These are phyloP conservation scores for Sphaerophoria rueppellii DNA, from an alignment of 2,888 invertebrate species.

Conservation along the genomic window DNA sequence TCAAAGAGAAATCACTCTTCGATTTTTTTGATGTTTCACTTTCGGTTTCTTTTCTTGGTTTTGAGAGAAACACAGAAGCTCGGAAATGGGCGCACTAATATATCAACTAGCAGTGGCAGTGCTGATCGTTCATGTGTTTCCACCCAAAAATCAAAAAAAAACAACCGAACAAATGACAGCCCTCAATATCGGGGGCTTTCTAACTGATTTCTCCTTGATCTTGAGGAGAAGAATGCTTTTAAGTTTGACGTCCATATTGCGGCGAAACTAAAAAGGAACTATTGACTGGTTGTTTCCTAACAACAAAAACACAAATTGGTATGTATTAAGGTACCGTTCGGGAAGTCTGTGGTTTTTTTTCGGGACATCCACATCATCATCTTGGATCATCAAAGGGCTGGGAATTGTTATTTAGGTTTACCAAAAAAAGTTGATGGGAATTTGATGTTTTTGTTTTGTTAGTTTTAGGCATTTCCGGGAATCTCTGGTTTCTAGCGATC, in stretches of 20 bases:
- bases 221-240: conserved; percentile 43
- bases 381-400: conserved; percentile 66
- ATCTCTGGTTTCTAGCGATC: conserved; percentile 49
- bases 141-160: conserved; percentile 39
- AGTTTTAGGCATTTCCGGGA: conserved; percentile 45
- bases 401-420: conserved; percentile 53
- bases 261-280: conserved; percentile 64
- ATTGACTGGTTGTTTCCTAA: conserved; percentile 52
- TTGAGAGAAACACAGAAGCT: conserved; percentile 34
- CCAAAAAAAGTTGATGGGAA: conserved; percentile 51
- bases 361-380: conserved; percentile 32
- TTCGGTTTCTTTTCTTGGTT: conserved; percentile 27
- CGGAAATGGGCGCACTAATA: conserved; percentile 22
- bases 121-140: conserved; percentile 43
- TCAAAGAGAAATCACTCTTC: conserved; percentile 64
- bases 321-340: background rate
- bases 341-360: background rate
- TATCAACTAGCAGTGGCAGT: background rate
- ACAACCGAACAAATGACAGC: conserved; percentile 43
- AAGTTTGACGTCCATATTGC: conserved; percentile 43
- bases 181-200: background rate
- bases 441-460: background rate
- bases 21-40: conserved; percentile 67
- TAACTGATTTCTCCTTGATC: conserved; percentile 22
- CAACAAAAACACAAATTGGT: conserved; percentile 46